Base-by-base conservation (phyloP, 1,140 invertebrate species). In the Oryzaephilus surinamensis region DNA sequence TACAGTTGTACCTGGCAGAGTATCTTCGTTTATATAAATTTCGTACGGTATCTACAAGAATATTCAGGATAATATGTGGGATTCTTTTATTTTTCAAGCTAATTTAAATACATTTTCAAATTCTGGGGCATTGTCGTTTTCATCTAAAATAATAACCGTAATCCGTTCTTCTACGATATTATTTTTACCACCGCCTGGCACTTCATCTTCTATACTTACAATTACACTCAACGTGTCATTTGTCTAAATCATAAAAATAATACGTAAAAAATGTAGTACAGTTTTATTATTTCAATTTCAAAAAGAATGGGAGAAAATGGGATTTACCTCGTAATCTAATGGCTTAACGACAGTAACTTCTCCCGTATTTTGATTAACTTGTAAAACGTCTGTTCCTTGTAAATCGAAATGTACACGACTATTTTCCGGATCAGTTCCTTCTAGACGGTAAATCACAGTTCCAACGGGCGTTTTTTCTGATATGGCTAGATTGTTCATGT, bases 81-180 rank as follows among this genome's bases (percentile, higher is more conserved):
- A 69, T 71, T n/a, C n/a, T n/a, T n/a, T n/a, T n/a, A n/a, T n/a
- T n/a, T n/a, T n/a, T n/a, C n/a, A n/a, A n/a, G n/a, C n/a, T n/a
- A n/a, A n/a, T n/a, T n/a, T n/a, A n/a, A n/a, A n/a, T 63, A 84
- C 81, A 64, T 81, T 75, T 63, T 77, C 70, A 63, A 91, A 91
- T 38, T 73, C 69, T 4, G 88, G 88, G 16, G 82, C 67, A 65
- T 91, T 91, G 52, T 94, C 89, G 58, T 94, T 93, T 50, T 85
- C 81, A 57, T 94, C 89, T 3, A 84, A 60, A 20, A 94, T 77
- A 14, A 91, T 87, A 26, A 91, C 79, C 28, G 79, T 81, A 12
- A 87, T 76, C 4, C 82, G 77, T 13, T 87, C 76, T 41, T 74
- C 67, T 4, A 88, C 78, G 38, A 88, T 63, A 63, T 87, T 89